Conservation (phyloP, 2,797 vertebrate species). For the Poeciliopsis presidionis region DNA sequence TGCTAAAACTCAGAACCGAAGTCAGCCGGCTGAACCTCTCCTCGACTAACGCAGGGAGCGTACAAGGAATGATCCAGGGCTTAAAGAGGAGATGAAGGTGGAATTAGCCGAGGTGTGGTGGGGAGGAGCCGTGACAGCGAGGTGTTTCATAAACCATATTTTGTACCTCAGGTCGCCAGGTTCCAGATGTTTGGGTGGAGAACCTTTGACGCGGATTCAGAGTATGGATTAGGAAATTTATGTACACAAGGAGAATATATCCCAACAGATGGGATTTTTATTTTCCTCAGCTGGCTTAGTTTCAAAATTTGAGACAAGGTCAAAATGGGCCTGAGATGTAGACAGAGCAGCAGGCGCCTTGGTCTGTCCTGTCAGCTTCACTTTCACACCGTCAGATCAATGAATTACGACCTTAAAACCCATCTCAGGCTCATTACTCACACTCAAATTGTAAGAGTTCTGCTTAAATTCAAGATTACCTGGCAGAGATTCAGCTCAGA, state of each 20-base stretch:
- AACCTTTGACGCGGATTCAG: slow-evolving; percentile 21
- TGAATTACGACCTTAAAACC: slow-evolving; percentile 65
- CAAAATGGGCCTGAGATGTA: slow-evolving; percentile 24
- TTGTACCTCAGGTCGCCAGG: slow-evolving; percentile 36
- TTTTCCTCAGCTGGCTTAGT: slow-evolving; percentile 24
- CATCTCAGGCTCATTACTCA: slow-evolving; percentile 65
- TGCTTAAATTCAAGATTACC: slow-evolving; percentile 55
- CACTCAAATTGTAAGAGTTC: slow-evolving; percentile 57
- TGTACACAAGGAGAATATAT: slow-evolving; percentile 22
- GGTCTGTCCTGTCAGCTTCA: slow-evolving; percentile 51
- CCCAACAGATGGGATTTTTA: slow-evolving; percentile 11
- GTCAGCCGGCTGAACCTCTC: slow-evolving; percentile 13
- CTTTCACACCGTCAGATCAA: slow-evolving; percentile 42
- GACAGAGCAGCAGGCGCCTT: slow-evolving; percentile 27
- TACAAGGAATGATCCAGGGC: slow-evolving; percentile 20
- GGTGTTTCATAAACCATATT: slow-evolving; percentile 66
- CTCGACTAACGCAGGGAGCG: slow-evolving; percentile 25
- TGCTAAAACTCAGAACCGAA: slow-evolving; percentile 18
- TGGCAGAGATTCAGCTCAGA: slow-evolving; percentile 25
- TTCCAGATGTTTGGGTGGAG: slow-evolving; percentile 44
- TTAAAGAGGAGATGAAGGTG: slow-evolving; percentile 33
- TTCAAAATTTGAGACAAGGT: slow-evolving; percentile 24
- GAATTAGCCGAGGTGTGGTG: slow-evolving; percentile 39
- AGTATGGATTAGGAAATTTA: slow-evolving; percentile 25
- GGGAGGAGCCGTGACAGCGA: slow-evolving; percentile 42